Evolutionary conservation across 1,140 invertebrate species (phyloP).

Genomic region (Linepithema humile): DNA sequence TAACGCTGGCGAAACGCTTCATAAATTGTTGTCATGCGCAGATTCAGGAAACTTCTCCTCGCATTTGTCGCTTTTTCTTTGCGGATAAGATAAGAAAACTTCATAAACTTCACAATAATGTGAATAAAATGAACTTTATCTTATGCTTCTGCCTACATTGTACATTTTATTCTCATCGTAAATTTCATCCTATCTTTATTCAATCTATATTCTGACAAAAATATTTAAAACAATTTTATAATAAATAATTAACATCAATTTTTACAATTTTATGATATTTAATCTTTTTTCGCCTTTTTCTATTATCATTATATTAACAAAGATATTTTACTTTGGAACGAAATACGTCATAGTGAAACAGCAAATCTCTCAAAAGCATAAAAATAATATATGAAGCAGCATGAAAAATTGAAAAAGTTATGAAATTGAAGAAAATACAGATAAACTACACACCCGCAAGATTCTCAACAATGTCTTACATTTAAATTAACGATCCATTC

Average conservation of each 20-base stretch:
- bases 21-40: conserved; percentile 18
- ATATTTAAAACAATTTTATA: no score
- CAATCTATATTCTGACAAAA: no score
- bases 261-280: not conserved
- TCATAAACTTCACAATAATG: not conserved
- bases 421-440: not conserved
- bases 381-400: not conserved
- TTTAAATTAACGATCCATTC: not conserved
- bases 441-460: not conserved
- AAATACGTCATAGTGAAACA: not conserved
- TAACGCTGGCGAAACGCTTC: conserved; percentile 19
- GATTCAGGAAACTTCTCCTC: not conserved
- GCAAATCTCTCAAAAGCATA: not conserved
- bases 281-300: not conserved
- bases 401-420: conserved; percentile 2
- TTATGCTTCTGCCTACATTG: no score
- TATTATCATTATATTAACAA: not conserved
- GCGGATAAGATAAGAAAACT: not conserved
- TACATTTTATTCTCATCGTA: no score
- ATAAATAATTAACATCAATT: no score
- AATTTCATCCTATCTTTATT: no score
- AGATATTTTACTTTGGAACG: not conserved
- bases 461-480: not conserved
- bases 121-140: no score
- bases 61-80: not conserved